Evolutionary conservation across 2,797 vertebrate species (phyloP), one percentile per base, ranked within the genome.

Genomic region (Urosaurus nigricauda): DNA sequence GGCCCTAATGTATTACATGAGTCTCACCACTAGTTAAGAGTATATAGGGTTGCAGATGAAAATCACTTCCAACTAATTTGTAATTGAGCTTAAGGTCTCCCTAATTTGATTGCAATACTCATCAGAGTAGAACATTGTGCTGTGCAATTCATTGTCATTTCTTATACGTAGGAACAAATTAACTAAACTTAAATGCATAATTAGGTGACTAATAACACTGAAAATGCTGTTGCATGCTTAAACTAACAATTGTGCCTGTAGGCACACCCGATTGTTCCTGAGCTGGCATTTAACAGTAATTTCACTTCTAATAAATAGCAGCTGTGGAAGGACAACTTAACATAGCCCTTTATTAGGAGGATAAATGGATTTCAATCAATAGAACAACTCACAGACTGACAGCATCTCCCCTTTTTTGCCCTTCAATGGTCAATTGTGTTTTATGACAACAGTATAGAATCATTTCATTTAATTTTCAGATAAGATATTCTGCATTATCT

Each of bases 121-220:
- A 47, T 88, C 24, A 32, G 79, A 93, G 60, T 4, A 92, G 84
- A 86, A n/a, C 21, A 83, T 71, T 0, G 3, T 63, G 35, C 43
- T 88, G 84, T 87, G 51, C 80, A 84, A 91, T 37, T 83, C 90
- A 86, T 79, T 51, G 58, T 88, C 5, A 3, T 83, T 91, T 86
- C 40, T 86, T 70, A 73, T 68, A 53, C 43, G 40, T 29, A 60
- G 35, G 78, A 90, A 85, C 56, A 29, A n/a, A 71, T 87, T 89
- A 88, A 88, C 32, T 87, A 91, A 84, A 89, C 84, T 81, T 70
- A 79, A 90, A 89, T 84, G 77, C 35, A 88, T 86, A 83, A 90
- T 90, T 92, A 75, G 6, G 35, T 86, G 75, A 79, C 89, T 89
- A 90, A 90, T 84, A 90, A 51, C 40, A 86, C 47, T 84, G 71